Conservation (phyloP, 2,888 invertebrate species). For the Dione juno region DNA sequence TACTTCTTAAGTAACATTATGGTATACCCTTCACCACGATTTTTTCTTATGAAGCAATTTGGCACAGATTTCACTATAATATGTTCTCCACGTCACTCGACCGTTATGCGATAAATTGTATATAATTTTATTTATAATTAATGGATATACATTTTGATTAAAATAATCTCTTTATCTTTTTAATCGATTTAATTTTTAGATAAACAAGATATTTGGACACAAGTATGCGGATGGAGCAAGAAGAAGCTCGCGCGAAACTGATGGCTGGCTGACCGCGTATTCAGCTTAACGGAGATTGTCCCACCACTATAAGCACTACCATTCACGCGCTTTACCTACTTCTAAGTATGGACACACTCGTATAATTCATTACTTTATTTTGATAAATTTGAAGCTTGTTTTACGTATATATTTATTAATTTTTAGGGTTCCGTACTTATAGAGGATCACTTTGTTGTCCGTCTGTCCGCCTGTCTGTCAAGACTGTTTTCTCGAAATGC, state of each 20-base stretch:
- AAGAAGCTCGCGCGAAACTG: slow-evolving; percentile 44
- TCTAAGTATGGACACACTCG: neutral
- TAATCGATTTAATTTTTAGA: neutral
- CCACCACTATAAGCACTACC: slow-evolving; percentile 48
- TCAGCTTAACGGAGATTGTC: slow-evolving; percentile 42
- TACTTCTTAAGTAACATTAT: slow-evolving; percentile 32
- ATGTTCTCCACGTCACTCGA: slow-evolving; percentile 20
- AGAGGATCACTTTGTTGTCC: too few relatives aligned
- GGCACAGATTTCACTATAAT: slow-evolving; percentile 45
- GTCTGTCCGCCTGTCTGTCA: too few relatives aligned
- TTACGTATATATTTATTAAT: too few relatives aligned
- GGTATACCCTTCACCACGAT: slow-evolving; percentile 58
- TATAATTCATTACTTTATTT: too few relatives aligned
- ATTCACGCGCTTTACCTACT: slow-evolving; percentile 4
- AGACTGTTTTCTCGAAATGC: too few relatives aligned
- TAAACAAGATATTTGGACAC: neutral
- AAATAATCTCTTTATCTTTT: neutral
- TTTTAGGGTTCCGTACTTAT: too few relatives aligned
- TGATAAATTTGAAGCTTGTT: too few relatives aligned
- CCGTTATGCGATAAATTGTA: neutral
- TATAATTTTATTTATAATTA: neutral
- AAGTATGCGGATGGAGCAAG: slow-evolving; percentile 21
- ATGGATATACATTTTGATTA: neutral
- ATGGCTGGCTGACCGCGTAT: slow-evolving; percentile 38
- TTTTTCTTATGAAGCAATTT: slow-evolving; percentile 48